These are phyloP conservation scores for Porites rus DNA, from an alignment of 92 coral and sea anemone species.

Conservation along the genomic window DNA sequence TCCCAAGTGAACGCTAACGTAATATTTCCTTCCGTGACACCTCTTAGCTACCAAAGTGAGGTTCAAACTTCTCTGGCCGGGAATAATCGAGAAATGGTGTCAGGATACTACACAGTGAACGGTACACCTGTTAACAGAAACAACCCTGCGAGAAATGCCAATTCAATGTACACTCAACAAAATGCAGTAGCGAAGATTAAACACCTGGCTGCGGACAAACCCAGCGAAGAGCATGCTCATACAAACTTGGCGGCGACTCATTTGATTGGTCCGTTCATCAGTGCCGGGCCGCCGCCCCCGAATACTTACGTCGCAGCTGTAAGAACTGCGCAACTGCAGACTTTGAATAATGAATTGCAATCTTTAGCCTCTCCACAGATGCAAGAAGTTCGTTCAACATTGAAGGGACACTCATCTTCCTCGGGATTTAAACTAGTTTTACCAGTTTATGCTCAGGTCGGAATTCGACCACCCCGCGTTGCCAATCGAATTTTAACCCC, in stretches of 20 bases:
- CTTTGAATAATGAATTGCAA: slow-evolving; percentile 7
- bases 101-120: background rate
- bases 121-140: background rate
- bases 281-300: slow-evolving; percentile 12
- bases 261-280: slow-evolving; percentile 36
- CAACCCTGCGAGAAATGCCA: background rate
- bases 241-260: slow-evolving; percentile 19
- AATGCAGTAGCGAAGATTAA: background rate
- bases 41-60: background rate
- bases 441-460: slow-evolving; percentile 12
- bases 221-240: slow-evolving; percentile 2
- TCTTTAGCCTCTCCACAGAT: background rate
- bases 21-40: slow-evolving; percentile 35
- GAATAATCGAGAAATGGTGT: background rate
- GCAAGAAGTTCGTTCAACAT: slow-evolving; percentile 6
- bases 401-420: slow-evolving; percentile 7
- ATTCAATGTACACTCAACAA: slow-evolving; percentile 8
- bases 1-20: slow-evolving; percentile 29
- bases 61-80: background rate
- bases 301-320: slow-evolving; percentile 39
- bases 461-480: background rate
- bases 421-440: slow-evolving; percentile 27
- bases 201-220: background rate
- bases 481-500: slow-evolving; percentile 13
- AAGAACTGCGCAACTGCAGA: slow-evolving; percentile 13